Conservation (phyloP, 2,797 vertebrate genomes). For the Microtus obscurus region DNA sequence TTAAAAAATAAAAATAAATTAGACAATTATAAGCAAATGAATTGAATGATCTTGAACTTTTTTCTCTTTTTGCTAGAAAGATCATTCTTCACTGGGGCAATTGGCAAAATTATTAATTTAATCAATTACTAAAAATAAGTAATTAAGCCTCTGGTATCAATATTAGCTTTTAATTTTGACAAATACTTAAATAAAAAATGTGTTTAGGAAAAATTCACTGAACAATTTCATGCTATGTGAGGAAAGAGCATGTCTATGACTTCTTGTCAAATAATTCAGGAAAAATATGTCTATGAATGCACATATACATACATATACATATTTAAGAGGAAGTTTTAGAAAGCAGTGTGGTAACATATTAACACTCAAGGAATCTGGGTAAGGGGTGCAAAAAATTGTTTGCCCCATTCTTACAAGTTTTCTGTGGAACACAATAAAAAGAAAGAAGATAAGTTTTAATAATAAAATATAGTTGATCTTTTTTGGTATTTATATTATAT, state of each 20-base stretch:
- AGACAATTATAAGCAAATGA: conserved; percentile 2
- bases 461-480: not conserved
- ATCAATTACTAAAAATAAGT: not conserved
- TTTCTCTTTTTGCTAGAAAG: not conserved
- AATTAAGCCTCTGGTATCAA: not conserved
- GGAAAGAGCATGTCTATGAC: not conserved
- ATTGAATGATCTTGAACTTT: not conserved
- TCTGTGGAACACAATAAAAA: not conserved
- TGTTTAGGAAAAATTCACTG: not conserved
- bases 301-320: not conserved
- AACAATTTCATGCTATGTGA: not conserved
- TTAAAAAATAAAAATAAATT: not conserved
- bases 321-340: not conserved
- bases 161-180: not conserved
- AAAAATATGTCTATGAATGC: not conserved
- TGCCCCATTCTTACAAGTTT: not conserved
- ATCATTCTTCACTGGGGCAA: not conserved
- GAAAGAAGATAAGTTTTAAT: not conserved
- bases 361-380: not conserved
- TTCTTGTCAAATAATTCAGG: not conserved
- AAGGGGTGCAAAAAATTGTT: not conserved
- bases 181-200: not conserved
- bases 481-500: not conserved
- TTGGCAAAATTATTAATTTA: not conserved
- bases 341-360: not conserved